Base-by-base conservation (phyloP, 2,797 vertebrate genomes). In the Hapalemur alaotrensis region DNA sequence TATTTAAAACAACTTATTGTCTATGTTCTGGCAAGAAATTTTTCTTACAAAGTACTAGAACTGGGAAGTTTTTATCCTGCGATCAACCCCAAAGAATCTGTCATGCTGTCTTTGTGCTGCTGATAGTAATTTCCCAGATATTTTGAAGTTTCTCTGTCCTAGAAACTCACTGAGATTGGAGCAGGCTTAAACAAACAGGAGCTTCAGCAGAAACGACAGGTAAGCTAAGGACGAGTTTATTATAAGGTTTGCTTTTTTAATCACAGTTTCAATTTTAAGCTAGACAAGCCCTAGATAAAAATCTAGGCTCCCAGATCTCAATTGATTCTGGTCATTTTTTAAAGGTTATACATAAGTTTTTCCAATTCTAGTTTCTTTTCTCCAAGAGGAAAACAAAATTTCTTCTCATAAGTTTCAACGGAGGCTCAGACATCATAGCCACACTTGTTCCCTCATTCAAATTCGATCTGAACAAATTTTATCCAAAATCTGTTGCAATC, bases 131-230 rank as follows among this genome's bases (percentile, higher is more conserved):
- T 85, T 97, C 92, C 67, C 93, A 97, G 93, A 73, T 92, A 94
- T 78, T 89, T 95, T 89, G 89, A 65, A 92, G 93, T 86, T 69
- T 97, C 70, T 97, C 95, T 95, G 93, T 97, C 81, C 82, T 97
- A 57, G 97, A 91, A 94, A 69, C 82, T 57, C 69, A 97, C 59
- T 57, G 85, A 15, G 85, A 97, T 67, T 69, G 87, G 61, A 92
- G 79, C 59, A 89, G 46, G 72, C 4, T 86, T 87, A 80, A 93
- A 48, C 54, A 67, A 92, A 93, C 90, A 15, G 79, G 78, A 92
- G n/a, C 35, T 18, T 50, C 41, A 32, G 14, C 61, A 30, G 91
- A 79, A 83, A 65, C 23, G 32, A 79, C 96, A 93, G 59, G 73
- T 91, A 94, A 93, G 65, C 9, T 23, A 76, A 63, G n/a, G 5